Conservation (phyloP, 1,140 invertebrate genomes). For the Meteorus sp. region DNA sequence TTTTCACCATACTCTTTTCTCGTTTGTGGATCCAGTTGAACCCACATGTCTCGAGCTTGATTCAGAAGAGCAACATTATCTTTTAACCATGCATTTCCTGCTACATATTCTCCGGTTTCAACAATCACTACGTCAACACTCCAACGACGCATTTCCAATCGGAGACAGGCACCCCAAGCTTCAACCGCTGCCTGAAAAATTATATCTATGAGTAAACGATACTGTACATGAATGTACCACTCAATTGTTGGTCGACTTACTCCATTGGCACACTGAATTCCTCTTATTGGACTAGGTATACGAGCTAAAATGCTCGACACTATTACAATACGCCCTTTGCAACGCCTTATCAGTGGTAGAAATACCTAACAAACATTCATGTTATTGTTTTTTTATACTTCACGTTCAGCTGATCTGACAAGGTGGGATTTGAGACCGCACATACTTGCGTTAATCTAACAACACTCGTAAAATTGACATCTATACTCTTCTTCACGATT, state of each 20-base stretch:
- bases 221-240: constrained; percentile 16
- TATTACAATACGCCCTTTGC: constrained; percentile 71
- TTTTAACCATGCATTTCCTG: constrained; percentile 75
- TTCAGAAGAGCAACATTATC: constrained; percentile 69
- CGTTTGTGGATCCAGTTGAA: constrained; percentile 71
- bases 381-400: not conserved
- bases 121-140: constrained; percentile 77
- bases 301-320: constrained; percentile 71
- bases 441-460: constrained; percentile 69
- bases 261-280: constrained; percentile 76
- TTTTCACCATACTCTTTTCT: constrained; percentile 77
- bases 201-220: too few relatives aligned
- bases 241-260: constrained; percentile 46
- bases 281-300: constrained; percentile 74
- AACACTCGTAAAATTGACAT: constrained; percentile 78
- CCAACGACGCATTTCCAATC: constrained; percentile 77
- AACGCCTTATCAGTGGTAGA: constrained; percentile 74
- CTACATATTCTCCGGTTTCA: constrained; percentile 79
- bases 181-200: constrained; percentile 74
- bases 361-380: constrained; percentile 62
- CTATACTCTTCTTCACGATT: constrained; percentile 72
- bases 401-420: too few relatives aligned
- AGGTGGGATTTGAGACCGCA: constrained; percentile 18
- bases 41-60: constrained; percentile 81
- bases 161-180: constrained; percentile 77